Base-by-base conservation (phyloP, 64 coral and sea anemone species). In the Pocillopora verrucosa region DNA sequence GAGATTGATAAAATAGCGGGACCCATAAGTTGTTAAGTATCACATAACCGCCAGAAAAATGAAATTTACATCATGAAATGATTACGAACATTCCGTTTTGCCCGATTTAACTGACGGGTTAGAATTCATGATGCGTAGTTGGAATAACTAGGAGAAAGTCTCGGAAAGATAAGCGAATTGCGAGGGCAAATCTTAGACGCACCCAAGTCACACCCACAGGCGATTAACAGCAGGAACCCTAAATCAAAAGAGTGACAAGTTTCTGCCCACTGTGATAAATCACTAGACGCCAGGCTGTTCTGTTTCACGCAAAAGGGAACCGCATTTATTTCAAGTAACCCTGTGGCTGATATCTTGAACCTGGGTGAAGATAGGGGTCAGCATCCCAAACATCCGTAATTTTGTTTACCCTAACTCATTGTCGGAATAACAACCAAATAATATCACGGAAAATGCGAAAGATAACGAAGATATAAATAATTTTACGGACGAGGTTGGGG, bases 161-260 rank as follows among this genome's bases (percentile, higher is more conserved):
- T 72, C 51, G 56, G 72, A 72, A 56, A 85, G 82, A 85, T 85
- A 85, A 85, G 63, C 25, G 37, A 84, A 22, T 25, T 37, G 36
- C 24, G 37, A 65, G 36, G n/a, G 30, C 22, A 56, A 85, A 64
- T 60, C 61, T 56, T 35, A 34, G 60, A 26, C 61, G 80, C 82
- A 72, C 82, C 82, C 65, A 72, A 10, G 6, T 57, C 82, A 65
- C 64, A 25, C 63, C 82, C 72, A 56, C 82, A 72, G 10, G 22
- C 34, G 82, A 85, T 85, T 58, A 85, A 36, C 45, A 16, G 30
- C 30, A 9, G 22, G 36, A 41, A 85, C 56, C 14, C 57, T 85
- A n/a, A 25, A 58, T 85, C 82, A 70, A 85, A 72, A 85, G 63
- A 51, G 20, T 41, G 65, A 45, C 11, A 85, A 70, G 41, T 51